Conservation (phyloP, 2,113 vertebrate genomes). For the Sylvia atricapilla region DNA sequence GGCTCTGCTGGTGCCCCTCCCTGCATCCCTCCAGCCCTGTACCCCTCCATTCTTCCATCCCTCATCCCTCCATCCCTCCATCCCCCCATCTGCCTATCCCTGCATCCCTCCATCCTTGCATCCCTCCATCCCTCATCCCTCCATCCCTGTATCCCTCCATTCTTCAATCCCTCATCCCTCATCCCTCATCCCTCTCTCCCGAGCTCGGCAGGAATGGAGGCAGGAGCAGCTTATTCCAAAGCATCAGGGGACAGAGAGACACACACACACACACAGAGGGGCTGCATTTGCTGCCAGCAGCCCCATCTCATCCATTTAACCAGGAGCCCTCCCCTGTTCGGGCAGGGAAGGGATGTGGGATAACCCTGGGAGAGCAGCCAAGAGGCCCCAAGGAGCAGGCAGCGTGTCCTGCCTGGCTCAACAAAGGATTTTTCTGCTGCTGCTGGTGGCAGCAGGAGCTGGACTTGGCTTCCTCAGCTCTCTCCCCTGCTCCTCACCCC, state of each 20-base stretch:
- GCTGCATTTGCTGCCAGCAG: neutral
- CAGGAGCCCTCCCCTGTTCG: neutral
- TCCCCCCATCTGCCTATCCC: neutral
- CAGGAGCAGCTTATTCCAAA: neutral
- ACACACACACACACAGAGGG: accelerated
- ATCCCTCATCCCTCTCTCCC: neutral
- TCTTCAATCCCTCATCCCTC: neutral
- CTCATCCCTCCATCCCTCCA: neutral
- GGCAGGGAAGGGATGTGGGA: neutral
- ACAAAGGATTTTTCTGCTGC: neutral
- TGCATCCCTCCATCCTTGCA: accelerated
- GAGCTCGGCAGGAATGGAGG: neutral
- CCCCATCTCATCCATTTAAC: neutral
- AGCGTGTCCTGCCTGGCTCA: accelerated
- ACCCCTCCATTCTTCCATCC: neutral
- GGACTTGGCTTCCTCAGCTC: neutral
- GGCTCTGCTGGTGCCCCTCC: neutral
- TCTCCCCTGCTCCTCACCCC: neutral
- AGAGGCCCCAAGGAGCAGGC: accelerated
- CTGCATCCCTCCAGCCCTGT: neutral
- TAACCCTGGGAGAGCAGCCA: neutral
- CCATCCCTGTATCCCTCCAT: neutral
- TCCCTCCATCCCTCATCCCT: neutral
- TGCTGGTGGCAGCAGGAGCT: neutral
- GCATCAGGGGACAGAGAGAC: accelerated